Evolutionary conservation across 1,140 invertebrate genomes (phyloP).

Genomic region (Telenomus remus): DNA sequence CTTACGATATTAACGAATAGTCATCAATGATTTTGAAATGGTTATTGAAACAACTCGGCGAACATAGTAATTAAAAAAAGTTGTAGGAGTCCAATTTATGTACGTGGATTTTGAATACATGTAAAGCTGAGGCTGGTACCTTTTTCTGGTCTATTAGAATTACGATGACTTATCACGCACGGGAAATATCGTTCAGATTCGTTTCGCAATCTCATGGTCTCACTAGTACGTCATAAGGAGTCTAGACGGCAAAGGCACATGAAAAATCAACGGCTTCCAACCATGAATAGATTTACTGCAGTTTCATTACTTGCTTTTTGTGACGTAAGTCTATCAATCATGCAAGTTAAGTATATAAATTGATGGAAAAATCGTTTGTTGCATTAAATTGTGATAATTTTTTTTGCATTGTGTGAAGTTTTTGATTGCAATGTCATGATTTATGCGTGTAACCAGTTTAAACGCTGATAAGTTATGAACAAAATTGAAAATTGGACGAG

Average conservation of each 20-base stretch:
- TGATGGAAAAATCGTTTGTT: conserved; percentile 18
- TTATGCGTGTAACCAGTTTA: too few species aligned
- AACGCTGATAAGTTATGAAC: too few species aligned
- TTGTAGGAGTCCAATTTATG: not conserved
- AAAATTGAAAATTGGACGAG: too few species aligned
- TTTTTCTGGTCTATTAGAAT: conserved; percentile 40
- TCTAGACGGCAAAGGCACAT: conserved; percentile 45
- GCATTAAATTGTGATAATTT: conserved; percentile 33
- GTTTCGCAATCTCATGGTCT: conserved; percentile 41
- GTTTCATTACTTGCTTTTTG: conserved; percentile 16
- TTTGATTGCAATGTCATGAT: not conserved
- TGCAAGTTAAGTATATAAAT: conserved; percentile 32
- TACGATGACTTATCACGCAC: conserved; percentile 44
- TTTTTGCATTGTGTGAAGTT: not conserved
- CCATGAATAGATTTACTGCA: conserved; percentile 40
- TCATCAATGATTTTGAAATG: too few species aligned
- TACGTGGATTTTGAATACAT: not conserved
- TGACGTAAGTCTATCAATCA: conserved; percentile 42
- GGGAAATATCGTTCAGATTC: conserved; percentile 35
- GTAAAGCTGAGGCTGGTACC: not conserved
- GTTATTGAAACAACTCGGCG: too few species aligned
- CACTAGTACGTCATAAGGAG: conserved; percentile 36
- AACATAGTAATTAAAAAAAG: too few species aligned
- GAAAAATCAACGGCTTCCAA: conserved; percentile 51
- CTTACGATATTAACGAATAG: too few species aligned